Percentiles rank a stretch among this genome's conserved stretches.
These are phyloP conservation scores for Sceliomorpha sp. DNA, from an alignment of 2,888 invertebrate genomes.

Conservation along the genomic window DNA sequence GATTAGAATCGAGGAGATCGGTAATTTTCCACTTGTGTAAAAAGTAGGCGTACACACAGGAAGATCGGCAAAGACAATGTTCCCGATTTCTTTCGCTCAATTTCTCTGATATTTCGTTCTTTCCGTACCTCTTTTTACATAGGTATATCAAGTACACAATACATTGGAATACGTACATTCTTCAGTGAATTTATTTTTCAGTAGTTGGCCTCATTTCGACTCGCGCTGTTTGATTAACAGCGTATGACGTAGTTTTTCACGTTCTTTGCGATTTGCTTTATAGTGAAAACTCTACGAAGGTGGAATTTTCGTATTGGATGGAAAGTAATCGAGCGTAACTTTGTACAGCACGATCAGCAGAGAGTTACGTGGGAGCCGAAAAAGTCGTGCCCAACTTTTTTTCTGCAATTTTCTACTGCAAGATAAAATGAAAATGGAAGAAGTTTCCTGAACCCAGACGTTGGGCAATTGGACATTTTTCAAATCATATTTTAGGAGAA, in stretches of 20 bases:
- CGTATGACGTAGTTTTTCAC: slow-evolving; percentile 24
- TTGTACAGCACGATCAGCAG: slow-evolving; percentile 5
- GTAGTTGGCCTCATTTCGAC: slow-evolving; percentile 8
- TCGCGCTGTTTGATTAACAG: slow-evolving; percentile 29
- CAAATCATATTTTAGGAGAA: too few relatives aligned
- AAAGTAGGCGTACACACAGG: too few relatives aligned
- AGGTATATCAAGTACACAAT: neutral
- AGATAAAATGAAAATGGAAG: slow-evolving; percentile 1
- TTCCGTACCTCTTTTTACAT: neutral
- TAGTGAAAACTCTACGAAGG: slow-evolving; percentile 23
- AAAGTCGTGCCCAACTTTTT: neutral
- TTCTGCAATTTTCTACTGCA: neutral
- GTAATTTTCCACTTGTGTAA: too few relatives aligned
- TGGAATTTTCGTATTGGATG: slow-evolving; percentile 36
- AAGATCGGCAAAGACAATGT: too few relatives aligned
- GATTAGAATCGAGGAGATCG: too few relatives aligned
- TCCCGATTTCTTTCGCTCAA: too few relatives aligned
- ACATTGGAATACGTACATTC: neutral
- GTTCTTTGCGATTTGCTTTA: slow-evolving; percentile 26
- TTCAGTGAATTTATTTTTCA: slow-evolving; percentile 11
- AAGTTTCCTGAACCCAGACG: too few relatives aligned
- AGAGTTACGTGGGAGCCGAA: neutral
- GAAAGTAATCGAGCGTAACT: slow-evolving; percentile 39
- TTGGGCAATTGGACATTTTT: too few relatives aligned
- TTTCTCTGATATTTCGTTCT: too few relatives aligned